Base-by-base conservation (phyloP, 1,140 invertebrate genomes). In the Drosophila varians region DNA sequence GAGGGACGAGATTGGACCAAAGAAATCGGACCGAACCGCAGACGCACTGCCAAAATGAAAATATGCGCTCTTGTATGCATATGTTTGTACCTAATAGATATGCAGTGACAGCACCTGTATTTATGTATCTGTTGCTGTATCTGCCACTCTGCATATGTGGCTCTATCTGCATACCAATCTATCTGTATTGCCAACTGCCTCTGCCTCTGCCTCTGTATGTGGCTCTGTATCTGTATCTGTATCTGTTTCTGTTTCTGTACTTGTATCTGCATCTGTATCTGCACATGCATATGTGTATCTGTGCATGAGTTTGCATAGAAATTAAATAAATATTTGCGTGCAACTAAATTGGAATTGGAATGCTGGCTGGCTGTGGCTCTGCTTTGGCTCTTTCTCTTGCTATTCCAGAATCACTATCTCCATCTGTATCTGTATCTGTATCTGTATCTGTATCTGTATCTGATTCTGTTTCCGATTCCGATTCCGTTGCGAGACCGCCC, bases 311-410 rank as follows among this genome's bases (percentile, higher is more conserved):
- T 74, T 74, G 71, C 70, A 74, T 80, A 74, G 47, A 86, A 80
- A 84, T 84, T 80, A 84, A 75, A 78, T 86, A 84, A 84, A 84
- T 84, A 84, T 84, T 84, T 84, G 80, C 80, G 47, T 80, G 57
- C 61, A 80, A 76, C 76, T 64, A 80, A 84, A 84, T 84, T 84
- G 80, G 73, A 86, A 84, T 79, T 86, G 80, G 73, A 86, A 84
- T 86, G 75, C 64, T 64, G 62, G 31, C 46, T 31, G 52, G 38
- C 31, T 52, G 11, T 58, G 49, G 36, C 40, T 66, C 34, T 48
- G 48, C 40, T 60, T 52, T 16, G 48, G 42, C 38, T 68, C 28
- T 49, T 12, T 45, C 34, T 55, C 43, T 16, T 48, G 48, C 40
- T 55, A 49, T 16, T 53, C 31, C 31, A 34, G 2, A 34, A n/a